A percentile compares a stretch with the other conserved stretches of the same genome.
Evolutionary conservation across 2,113 vertebrate genomes (phyloP).

Genomic region (Glaucidium brasilianum): DNA sequence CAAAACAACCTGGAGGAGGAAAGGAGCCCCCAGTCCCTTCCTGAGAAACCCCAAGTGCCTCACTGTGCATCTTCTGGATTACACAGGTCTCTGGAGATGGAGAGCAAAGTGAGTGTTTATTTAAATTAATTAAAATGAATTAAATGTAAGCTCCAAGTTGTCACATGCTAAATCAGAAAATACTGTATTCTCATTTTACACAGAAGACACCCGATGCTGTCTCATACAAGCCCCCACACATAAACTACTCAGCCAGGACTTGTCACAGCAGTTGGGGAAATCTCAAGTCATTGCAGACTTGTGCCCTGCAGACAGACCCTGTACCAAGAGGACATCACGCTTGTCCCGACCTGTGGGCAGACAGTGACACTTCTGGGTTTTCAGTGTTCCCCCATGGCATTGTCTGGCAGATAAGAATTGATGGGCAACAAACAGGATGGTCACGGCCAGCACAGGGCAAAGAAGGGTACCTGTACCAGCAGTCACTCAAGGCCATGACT

Average conservation of each 20-base stretch:
- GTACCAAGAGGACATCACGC: rapidly evolving
- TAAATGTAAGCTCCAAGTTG: background rate
- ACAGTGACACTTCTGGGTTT: background rate
- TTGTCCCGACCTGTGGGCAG: background rate
- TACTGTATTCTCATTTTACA: background rate
- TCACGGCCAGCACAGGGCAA: background rate
- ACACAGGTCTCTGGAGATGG: background rate
- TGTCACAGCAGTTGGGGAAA: background rate
- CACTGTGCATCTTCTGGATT: background rate
- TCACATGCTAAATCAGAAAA: background rate
- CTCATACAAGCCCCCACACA: background rate
- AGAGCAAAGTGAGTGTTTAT: background rate
- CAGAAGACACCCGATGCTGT: background rate
- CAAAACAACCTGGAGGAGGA: background rate
- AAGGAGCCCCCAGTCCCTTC: background rate
- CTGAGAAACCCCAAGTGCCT: background rate
- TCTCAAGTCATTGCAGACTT: background rate
- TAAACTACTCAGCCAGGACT: background rate
- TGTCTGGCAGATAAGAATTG: background rate
- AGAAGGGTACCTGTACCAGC: background rate
- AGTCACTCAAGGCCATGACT: background rate
- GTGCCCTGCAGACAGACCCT: background rate
- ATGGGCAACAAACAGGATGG: background rate
- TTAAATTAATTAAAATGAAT: background rate
- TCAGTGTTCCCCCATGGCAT: rapidly evolving